A percentile compares a stretch with the other conserved stretches of the same genome.
Evolutionary conservation across 2,113 vertebrate species (phyloP).

Genomic region (Poicephalus meyeri): DNA sequence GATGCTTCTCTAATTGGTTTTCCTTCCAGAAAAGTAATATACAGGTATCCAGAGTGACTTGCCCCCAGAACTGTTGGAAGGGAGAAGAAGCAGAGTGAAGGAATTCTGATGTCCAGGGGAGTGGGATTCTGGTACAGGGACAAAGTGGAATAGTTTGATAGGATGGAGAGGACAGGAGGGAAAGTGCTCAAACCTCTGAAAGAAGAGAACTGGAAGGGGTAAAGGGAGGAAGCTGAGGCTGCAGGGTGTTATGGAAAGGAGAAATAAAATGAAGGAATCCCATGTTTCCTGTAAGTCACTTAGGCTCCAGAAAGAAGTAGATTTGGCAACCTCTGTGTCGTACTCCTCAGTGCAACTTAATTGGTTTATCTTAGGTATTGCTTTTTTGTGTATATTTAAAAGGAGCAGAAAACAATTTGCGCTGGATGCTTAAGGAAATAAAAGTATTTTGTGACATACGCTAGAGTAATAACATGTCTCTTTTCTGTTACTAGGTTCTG

Average conservation of each 20-base stretch:
- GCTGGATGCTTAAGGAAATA: neutral
- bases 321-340: neutral
- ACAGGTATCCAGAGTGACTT: neutral
- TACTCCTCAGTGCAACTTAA: neutral
- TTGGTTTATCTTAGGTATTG: neutral
- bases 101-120: neutral
- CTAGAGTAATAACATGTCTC: neutral
- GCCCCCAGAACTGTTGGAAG: neutral
- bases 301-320: neutral
- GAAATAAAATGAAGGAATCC: neutral
- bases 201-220: neutral
- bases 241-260: neutral
- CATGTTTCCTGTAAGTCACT: neutral
- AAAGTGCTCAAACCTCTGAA: neutral
- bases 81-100: neutral
- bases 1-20: neutral
- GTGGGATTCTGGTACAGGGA: neutral
- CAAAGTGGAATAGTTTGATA: neutral
- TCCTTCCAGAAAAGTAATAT: neutral
- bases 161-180: neutral
- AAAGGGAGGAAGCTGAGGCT: neutral
- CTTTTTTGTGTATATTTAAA: neutral
- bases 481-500: neutral
- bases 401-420: neutral
- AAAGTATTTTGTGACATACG: neutral